phyloP scores from a whole-genome alignment of 2,113 vertebrate species.

The Oncorhynchus gorbuscha region DNA sequence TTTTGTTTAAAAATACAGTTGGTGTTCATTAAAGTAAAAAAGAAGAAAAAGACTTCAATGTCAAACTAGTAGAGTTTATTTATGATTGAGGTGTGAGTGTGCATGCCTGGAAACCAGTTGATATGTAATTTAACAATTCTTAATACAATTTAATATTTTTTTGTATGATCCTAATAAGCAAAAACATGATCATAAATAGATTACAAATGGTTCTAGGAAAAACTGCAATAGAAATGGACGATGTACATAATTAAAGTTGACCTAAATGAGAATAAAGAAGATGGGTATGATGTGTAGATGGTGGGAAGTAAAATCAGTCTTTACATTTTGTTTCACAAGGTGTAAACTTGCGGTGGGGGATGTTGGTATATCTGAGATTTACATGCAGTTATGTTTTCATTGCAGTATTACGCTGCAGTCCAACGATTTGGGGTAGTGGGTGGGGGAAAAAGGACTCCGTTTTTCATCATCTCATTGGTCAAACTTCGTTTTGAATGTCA shows the following conservation, averaged over 20 bases:
- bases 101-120: constrained; percentile 14
- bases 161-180: constrained; percentile 3
- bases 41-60: constrained; percentile 22
- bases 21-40: constrained; percentile 87
- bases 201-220: constrained; percentile 6
- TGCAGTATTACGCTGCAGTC: not conserved
- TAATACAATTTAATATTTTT: constrained; percentile 9
- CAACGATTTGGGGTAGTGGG: not conserved
- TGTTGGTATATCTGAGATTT: not conserved
- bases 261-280: constrained; percentile 18
- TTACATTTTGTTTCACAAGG: constrained; percentile 13
- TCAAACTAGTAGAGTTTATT: constrained; percentile 43
- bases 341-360: not conserved
- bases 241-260: constrained; percentile 14
- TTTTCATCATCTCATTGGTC: not conserved
- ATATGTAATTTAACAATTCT: constrained; percentile 27
- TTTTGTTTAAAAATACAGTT: constrained; percentile 79
- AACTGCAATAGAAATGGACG: constrained; percentile 11
- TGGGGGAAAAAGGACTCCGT: no score
- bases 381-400: not conserved
- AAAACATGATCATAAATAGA: constrained; percentile 2
- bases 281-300: not conserved
- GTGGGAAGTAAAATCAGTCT: constrained; percentile 10
- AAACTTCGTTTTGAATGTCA: not conserved
- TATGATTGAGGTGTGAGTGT: constrained; percentile 32